Evolutionary conservation across 1,140 invertebrate species (phyloP).

Genomic region (Portunus trituberculatus): DNA sequence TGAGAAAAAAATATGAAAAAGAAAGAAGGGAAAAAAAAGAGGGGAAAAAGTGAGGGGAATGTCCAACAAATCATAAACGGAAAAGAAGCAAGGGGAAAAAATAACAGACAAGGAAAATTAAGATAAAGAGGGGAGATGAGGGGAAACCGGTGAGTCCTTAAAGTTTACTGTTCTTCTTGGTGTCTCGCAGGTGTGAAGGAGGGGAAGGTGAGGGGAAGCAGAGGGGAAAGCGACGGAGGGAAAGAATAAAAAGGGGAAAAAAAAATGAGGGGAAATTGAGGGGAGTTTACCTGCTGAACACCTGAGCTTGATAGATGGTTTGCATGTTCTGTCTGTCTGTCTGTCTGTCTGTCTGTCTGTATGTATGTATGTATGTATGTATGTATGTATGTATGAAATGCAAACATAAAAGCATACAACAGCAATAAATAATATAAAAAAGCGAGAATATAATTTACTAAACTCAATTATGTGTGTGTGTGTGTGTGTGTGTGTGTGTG

Average conservation of each 20-base stretch:
- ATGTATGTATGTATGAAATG: background rate
- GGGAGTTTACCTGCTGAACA: background rate
- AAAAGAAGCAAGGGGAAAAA: background rate
- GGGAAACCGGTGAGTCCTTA: background rate
- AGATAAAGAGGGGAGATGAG: slow-evolving; percentile 30
- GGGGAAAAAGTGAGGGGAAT: background rate
- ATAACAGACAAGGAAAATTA: background rate
- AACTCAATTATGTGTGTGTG: background rate
- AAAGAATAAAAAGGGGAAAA: background rate
- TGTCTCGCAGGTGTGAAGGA: background rate
- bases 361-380: slow-evolving; percentile 23
- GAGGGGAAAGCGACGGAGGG: background rate
- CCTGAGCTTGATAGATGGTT: background rate
- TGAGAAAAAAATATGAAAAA: background rate
- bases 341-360: slow-evolving; percentile 16
- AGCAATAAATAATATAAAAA: no score
- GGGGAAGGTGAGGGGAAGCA: background rate
- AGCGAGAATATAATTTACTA: no score
- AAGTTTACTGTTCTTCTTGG: background rate
- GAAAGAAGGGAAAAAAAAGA: background rate
- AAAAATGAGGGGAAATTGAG: background rate
- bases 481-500: background rate
- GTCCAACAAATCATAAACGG: background rate
- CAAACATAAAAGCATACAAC: no score
- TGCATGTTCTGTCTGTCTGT: background rate